Conservation (phyloP, 2,888 invertebrate genomes). For the Drosophila macrospina region DNA sequence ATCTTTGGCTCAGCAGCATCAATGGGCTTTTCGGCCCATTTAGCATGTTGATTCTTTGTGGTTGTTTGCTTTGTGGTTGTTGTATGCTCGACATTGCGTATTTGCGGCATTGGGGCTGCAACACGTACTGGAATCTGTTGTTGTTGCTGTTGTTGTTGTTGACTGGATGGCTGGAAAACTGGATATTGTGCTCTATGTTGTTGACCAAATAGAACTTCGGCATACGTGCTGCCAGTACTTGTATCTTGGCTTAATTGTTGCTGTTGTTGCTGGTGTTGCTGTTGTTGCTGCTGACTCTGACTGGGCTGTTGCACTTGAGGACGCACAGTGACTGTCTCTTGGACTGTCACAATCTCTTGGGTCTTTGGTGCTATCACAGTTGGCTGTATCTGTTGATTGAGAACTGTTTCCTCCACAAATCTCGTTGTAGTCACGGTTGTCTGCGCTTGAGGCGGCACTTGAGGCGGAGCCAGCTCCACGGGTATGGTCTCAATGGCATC, state of each 20-base stretch:
- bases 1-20: constrained; percentile 60
- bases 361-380: constrained; percentile 55
- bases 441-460: constrained; percentile 5
- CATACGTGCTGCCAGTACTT: constrained; percentile 80
- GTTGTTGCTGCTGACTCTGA: constrained; percentile 20
- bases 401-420: constrained; percentile 50
- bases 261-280: constrained; percentile 33
- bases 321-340: constrained; percentile 37
- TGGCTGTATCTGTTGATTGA: constrained; percentile 52
- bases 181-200: constrained; percentile 69
- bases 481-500: constrained; percentile 83
- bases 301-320: constrained; percentile 56
- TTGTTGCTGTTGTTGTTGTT: constrained; percentile 75
- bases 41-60: constrained; percentile 45
- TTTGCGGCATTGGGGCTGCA: constrained; percentile 60
- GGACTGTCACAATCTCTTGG: constrained; percentile 25
- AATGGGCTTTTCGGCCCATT: constrained; percentile 72
- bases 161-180: constrained; percentile 87
- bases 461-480: constrained; percentile 41
- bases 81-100: constrained; percentile 59
- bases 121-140: constrained; percentile 69
- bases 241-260: constrained; percentile 41
- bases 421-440: constrained; percentile 37
- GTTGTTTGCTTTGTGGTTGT: constrained; percentile 74
- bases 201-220: constrained; percentile 83